Evolutionary conservation across 2,113 vertebrate species (phyloP).

Genomic region (Oryzias melastigma): DNA sequence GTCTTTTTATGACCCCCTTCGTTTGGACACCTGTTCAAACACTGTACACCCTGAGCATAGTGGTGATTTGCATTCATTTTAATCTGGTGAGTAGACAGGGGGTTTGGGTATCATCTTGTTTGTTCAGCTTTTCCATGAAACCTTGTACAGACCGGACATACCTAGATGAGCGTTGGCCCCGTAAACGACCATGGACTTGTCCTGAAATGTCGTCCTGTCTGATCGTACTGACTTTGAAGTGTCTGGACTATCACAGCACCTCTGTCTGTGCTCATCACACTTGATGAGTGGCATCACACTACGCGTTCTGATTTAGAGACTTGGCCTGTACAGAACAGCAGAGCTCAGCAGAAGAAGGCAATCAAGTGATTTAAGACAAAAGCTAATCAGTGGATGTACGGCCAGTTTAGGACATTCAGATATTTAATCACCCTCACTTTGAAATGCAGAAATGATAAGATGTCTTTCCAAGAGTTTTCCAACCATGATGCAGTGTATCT

Average conservation of each 20-base stretch:
- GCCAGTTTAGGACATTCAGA: too few relatives aligned
- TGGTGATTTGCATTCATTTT: constrained; percentile 14
- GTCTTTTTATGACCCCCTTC: constrained; percentile 4
- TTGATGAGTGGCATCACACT: constrained; percentile 33
- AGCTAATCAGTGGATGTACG: too few relatives aligned
- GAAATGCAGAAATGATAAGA: too few relatives aligned
- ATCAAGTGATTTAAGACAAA: too few relatives aligned
- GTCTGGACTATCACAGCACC: constrained; percentile 26
- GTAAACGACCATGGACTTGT: too few relatives aligned
- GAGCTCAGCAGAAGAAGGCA: constrained; percentile 2
- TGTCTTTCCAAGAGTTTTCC: too few relatives aligned
- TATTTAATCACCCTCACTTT: too few relatives aligned
- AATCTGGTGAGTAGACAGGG: constrained; percentile 15
- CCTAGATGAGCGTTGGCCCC: too few relatives aligned
- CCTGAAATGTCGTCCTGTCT: too few relatives aligned
- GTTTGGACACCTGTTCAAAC: constrained; percentile 38
- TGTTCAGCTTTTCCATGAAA: constrained; percentile 35
- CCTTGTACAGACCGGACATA: constrained; percentile 18
- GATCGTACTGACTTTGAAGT: neutral
- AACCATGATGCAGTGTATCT: too few relatives aligned
- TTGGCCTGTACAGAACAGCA: constrained; percentile 1
- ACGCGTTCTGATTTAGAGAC: constrained; percentile 26
- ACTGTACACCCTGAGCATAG: constrained; percentile 8
- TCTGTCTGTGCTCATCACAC: constrained; percentile 38
- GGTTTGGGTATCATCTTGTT: constrained; percentile 1